phyloP scores from a whole-genome alignment of 2,888 invertebrate genomes.

The Ormyrus rosae region DNA sequence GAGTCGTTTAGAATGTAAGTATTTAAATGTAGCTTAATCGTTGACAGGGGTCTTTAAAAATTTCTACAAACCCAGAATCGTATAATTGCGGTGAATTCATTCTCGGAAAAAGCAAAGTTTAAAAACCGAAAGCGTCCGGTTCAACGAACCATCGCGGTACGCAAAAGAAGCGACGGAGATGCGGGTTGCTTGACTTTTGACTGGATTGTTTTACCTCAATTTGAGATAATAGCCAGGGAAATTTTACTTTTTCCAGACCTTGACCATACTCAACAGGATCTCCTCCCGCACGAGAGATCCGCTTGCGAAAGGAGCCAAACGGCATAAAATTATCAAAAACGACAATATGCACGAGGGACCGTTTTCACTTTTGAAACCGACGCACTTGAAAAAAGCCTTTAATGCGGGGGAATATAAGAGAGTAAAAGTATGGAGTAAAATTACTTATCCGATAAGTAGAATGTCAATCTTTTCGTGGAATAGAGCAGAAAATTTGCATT shows the following conservation, averaged over 20 bases:
- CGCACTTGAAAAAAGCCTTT: not conserved
- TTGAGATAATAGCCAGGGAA: conserved; percentile 43
- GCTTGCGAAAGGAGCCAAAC: conserved; percentile 29
- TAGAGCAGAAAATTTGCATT: no score
- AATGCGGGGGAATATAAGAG: not conserved
- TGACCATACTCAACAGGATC: conserved; percentile 20
- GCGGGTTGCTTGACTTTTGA: conserved; percentile 33
- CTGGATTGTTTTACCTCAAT: conserved; percentile 4
- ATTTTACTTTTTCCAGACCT: conserved; percentile 39
- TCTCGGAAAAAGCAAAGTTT: not conserved
- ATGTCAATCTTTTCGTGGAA: no score
- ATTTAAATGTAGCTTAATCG: no score
- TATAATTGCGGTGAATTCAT: not conserved
- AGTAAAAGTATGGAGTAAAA: not conserved
- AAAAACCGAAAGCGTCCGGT: conserved; percentile 40
- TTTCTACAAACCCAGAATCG: no score
- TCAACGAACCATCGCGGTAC: conserved; percentile 29
- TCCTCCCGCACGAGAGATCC: not conserved
- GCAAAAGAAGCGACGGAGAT: conserved; percentile 20
- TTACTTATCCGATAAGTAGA: not conserved
- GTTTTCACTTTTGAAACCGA: conserved; percentile 33
- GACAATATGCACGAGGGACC: not conserved
- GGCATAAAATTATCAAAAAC: conserved; percentile 24
- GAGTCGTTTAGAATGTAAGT: no score
- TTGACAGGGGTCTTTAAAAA: no score